Evolutionary conservation across 2,797 vertebrate species (phyloP).

Genomic region (Margarornis squamiger): DNA sequence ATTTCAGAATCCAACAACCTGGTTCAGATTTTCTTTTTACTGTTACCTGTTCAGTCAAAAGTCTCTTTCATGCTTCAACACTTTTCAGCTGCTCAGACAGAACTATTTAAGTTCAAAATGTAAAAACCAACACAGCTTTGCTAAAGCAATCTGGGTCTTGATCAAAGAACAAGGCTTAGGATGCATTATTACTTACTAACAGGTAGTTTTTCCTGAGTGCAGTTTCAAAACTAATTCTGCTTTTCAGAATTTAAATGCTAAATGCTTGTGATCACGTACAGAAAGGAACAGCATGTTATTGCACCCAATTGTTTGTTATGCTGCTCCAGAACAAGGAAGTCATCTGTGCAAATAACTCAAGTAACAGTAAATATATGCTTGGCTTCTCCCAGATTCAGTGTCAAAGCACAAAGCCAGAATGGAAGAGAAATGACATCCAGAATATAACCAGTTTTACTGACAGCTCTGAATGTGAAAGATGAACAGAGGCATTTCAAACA

Average conservation of each 20-base stretch:
- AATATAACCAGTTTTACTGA: not conserved
- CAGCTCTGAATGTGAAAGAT: not conserved
- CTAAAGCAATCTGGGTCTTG: not conserved
- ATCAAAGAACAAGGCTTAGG: not conserved
- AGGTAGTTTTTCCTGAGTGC: not conserved
- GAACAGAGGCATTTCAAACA: conserved; percentile 16
- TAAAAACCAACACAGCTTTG: not conserved
- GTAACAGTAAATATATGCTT: not conserved
- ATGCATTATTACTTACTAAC: not conserved
- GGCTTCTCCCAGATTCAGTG: not conserved
- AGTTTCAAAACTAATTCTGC: not conserved
- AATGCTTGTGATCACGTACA: not conserved
- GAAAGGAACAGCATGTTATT: not conserved
- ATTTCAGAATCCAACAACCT: not conserved
- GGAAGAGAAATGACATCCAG: not conserved
- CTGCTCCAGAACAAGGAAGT: not conserved
- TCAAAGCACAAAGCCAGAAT: not conserved
- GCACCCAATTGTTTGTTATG: not conserved
- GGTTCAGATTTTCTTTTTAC: not conserved
- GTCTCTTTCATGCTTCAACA: not conserved
- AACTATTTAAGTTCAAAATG: not conserved
- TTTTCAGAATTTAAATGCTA: not conserved
- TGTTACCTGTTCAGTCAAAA: not conserved
- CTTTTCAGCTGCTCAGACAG: not conserved
- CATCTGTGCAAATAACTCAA: no score